Evolutionary conservation across 2,797 vertebrate genomes (phyloP), one percentile per base, ranked within the genome.

Genomic region (Heliangelus exortis): DNA sequence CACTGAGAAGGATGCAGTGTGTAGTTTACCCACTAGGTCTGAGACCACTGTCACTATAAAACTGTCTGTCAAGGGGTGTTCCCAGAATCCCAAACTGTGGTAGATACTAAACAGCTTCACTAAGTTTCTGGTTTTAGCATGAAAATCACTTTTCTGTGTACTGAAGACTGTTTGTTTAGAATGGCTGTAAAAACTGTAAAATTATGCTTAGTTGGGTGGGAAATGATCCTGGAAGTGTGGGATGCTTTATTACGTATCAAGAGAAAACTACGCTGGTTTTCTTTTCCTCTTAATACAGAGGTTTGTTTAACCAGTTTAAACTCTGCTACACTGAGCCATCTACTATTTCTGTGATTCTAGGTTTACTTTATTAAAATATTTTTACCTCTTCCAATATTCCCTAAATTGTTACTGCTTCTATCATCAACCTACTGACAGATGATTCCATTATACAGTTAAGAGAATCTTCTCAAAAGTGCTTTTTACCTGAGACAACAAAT

Each of bases 191-290:
- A 93, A 94, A 63, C 13, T 47, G 18, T 34, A 66, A 93, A 86
- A 69, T 74, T 72, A 77, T 54, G 41, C 4, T 3, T 21, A 81
- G 41, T 26, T 54, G 68, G 79, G 55, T 76, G 48, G 61, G 67
- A 93, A 48, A 87, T 69, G 43, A 84, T 66, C 63, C 55, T 59
- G n/a, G 48, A 92, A 82, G 55, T 43, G 26, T 82, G 54, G 45
- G 67, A 72, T 79, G 43, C 31, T 87, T 93, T 82, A 84, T 86
- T 89, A 92, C 39, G 22, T 57, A 84, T 62, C 26, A 80, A 86
- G 26, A 76, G 26, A 31, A 91, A 89, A 83, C 73, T 45, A 85
- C 36, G n/a, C 7, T 4, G 7, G 14, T 51, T 81, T 93, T 78
- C 28, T 68, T 90, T 79, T 63, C 68, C 6, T 8, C 26, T 78